Evolutionary conservation across 2,888 invertebrate genomes (phyloP).

Genomic region (Nomada fabriciana): DNA sequence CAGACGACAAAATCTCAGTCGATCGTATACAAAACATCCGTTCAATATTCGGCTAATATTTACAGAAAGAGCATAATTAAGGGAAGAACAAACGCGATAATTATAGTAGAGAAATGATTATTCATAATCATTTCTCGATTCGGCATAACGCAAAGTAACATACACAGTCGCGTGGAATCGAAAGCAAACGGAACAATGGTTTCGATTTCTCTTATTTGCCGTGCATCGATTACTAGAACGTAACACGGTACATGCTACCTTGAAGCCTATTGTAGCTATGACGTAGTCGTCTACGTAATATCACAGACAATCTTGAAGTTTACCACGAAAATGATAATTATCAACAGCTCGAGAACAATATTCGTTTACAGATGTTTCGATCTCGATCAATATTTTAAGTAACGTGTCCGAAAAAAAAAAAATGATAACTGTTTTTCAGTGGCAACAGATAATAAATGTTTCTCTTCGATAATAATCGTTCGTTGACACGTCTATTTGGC

Average conservation of each 20-base stretch:
- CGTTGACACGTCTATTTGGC: not conserved
- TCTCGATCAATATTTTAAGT: conserved; percentile 4
- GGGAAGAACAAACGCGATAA: not conserved
- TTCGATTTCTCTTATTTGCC: conserved; percentile 15
- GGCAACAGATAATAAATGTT: not conserved
- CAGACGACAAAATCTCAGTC: not conserved
- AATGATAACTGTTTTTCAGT: not conserved
- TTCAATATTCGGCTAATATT: conserved; percentile 48
- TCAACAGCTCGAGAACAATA: conserved; percentile 32
- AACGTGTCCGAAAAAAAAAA: conserved; percentile 11
- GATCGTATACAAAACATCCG: conserved; percentile 28
- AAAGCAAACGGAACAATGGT: conserved; percentile 16
- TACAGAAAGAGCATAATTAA: conserved; percentile 42
- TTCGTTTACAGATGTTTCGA: conserved; percentile 22
- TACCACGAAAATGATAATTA: conserved; percentile 56
- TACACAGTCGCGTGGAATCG: conserved; percentile 12
- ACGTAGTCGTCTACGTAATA: conserved; percentile 67
- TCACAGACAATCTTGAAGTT: conserved; percentile 75
- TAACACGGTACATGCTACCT: conserved; percentile 8
- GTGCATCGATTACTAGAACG: not conserved
- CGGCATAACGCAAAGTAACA: not conserved
- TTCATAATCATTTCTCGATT: conserved; percentile 2
- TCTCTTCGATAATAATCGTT: not conserved
- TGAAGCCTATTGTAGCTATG: conserved; percentile 59
- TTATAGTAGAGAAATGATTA: not conserved